Conservation (phyloP, 2,888 invertebrate genomes). For the Synanthedon myopaeformis region DNA sequence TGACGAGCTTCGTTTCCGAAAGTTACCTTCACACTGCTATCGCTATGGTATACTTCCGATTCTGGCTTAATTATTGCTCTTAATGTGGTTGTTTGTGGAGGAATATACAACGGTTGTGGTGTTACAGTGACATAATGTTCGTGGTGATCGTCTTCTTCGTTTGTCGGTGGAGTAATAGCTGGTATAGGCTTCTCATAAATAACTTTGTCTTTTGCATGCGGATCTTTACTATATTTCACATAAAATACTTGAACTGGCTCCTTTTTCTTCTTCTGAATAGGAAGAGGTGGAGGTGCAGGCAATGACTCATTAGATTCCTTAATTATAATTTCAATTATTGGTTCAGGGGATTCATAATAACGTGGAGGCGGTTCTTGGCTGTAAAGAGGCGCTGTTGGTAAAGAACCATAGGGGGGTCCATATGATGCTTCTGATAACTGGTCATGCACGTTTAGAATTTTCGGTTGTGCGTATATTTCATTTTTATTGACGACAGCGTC, state of each 20-base stretch:
- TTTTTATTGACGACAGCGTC: conserved; percentile 52
- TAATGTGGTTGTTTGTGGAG: conserved; percentile 80
- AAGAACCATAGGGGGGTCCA: conserved; percentile 54
- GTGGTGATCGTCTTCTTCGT: conserved; percentile 72
- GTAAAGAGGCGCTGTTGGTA: conserved; percentile 62
- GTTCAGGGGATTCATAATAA: conserved; percentile 84
- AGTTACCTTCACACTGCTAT: conserved; percentile 84
- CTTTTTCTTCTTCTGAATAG: conserved; percentile 69
- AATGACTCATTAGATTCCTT: conserved; percentile 88
- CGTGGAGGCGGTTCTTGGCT: conserved; percentile 60
- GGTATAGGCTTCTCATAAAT: conserved; percentile 85
- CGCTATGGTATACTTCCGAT: conserved; percentile 84
- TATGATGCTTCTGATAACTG: conserved; percentile 54
- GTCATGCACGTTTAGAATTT: conserved; percentile 57
- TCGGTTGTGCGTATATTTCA: conserved; percentile 59
- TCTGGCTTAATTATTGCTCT: conserved; percentile 89
- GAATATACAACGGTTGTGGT: conserved; percentile 58
- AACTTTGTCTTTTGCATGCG: conserved; percentile 77
- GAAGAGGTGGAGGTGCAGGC: conserved; percentile 73
- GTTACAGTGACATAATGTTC: conserved; percentile 70
- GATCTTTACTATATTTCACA: conserved; percentile 90
- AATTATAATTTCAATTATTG: conserved; percentile 92
- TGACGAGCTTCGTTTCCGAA: conserved; percentile 77
- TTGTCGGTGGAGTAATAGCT: conserved; percentile 79
- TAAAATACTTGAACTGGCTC: conserved; percentile 92